Evolutionary conservation across 2,797 vertebrate genomes (phyloP), one percentile per base, ranked within the genome.

Genomic region (Mormyrops boulengeri): DNA sequence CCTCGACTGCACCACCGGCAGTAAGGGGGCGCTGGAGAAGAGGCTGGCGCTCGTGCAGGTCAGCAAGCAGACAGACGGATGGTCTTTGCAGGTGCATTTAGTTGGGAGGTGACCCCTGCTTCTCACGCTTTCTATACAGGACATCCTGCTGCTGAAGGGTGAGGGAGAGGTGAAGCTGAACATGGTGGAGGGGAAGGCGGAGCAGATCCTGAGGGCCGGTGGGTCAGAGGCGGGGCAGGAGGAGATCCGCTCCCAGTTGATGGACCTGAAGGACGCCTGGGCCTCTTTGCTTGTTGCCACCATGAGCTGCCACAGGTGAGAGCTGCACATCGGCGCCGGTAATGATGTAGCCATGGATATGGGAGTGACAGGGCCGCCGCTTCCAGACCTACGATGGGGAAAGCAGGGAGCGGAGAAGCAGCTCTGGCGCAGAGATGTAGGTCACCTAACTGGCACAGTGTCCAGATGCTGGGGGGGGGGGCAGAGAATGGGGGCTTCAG

Each of bases 81-180:
- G 12, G 47, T 9, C 41, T 7, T 50, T 9, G 49, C 69, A 55
- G 49, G 55, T 89, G 88, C 9, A 41, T 57, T n/a, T 47, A 30
- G 26, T 22, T 11, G 9, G 52, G 8, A 34, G 17, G 52, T 87
- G 14, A 87, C 53, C 12, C 26, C 19, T 30, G 55, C 19, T 88
- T 30, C 3, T 26, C 11, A 52, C 87, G 41, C 19, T 91, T 80
- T 90, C 19, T 55, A 30, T 93, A 69, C 94, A 99, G 99, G 99
- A 99, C 88, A 98, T 99, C 95, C 96, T 99, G 92, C 95, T 99
- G 93, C 96, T 98, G 96, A 99, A 98, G 94, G 98, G 98, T 0
- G 98, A 99, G 26, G 98, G 98, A 0, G 99, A 99, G 92, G 97
- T 99, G 85, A 99, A 98, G 91, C 93, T 99, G 92, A 99, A 99